Base-by-base conservation (phyloP, 2,888 invertebrate species). In the Coelopa pilipes region DNA sequence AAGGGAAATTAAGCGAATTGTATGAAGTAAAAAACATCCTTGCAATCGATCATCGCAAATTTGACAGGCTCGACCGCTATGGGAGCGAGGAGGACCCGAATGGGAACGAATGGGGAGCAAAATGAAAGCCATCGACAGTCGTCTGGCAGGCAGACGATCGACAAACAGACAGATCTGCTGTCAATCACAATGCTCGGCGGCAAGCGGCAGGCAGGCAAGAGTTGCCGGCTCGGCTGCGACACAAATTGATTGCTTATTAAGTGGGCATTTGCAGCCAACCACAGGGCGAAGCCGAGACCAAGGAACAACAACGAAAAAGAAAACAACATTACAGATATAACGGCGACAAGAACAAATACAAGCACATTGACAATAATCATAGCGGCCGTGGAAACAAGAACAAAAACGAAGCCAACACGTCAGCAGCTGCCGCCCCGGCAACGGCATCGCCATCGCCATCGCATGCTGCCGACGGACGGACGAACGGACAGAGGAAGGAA, bases 191-290 rank as follows among this genome's bases (percentile, higher is more conserved):
- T 62, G 24, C 12, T 17, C 34, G 50, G n/a, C 63, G n/a, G n/a
- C n/a, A n/a, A n/a, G n/a, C n/a, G n/a, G 13, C 71, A 63, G 19
- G 9, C 46, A 45, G 13, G 12, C 7, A 69, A 70, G 34, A 50
- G 50, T 62, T 50, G 45, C 34, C 7, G 34, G 34, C 55, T 21
- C 7, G 34, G 34, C 55, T 21, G 46, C 60, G 74, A 74, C 74
- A 74, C 59, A 70, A 71, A 74, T 71, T 71, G 74, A 74, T 74
- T 17, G 74, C 74, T 60, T 71, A 74, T 74, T 74, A 74, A 74
- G 70, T 65, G 70, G 19, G 70, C 74, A 70, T 71, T 70, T 74
- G 74, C 70, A 34, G 7, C 34, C 34, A 34, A 34, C 34, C 34
- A 7, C 34, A 34, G 34, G 7, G 34, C 34, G 34, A n/a, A n/a